Evolutionary conservation across 2,888 invertebrate genomes (phyloP), one percentile per base, ranked within the genome.

Genomic region (Gryllus longicercus): DNA sequence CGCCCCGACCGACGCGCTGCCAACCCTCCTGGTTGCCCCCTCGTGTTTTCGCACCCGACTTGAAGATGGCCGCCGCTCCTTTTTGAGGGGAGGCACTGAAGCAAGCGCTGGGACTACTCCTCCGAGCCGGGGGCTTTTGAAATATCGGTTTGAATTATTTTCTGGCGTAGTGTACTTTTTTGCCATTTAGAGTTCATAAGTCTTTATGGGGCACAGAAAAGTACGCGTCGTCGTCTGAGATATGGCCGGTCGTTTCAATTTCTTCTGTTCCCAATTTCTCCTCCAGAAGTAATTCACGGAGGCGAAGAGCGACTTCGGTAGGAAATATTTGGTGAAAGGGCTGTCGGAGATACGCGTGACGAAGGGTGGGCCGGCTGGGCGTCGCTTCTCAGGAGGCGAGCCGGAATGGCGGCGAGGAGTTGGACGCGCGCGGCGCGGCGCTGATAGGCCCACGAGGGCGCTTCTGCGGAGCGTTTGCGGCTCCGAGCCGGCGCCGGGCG

Each of bases 21-120:
- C 63, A 63, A 63, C 63, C 63, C 63, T 63, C 63, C 38, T 38
- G 38, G 38, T 38, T 38, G 38, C 16, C 63, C 63, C 63, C 63
- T 63, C 63, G 63, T 63, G 63, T 63, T 63, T 63, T 63, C 63
- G 63, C 63, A 63, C 63, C 63, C 63, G 63, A 63, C 63, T 63
- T 63, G 63, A 63, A 63, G 63, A 63, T 63, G 63, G 63, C 63
- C 63, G 63, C 63, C 63, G n/a, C 63, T 63, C 63, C 63, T 63
- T 63, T 63, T 63, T 63, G 63, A 63, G 63, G 63, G 63, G 63
- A 63, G 63, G 63, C 63, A 63, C 63, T n/a, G 63, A 63, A 63
- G 63, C 63, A 63, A 8, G 63, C 16, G 63, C n/a, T 63, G 16
- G 63, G 11, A 5, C 63, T 16, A n/a, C 63, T 63, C n/a, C 16